Base-by-base conservation (phyloP, 2,113 vertebrate genomes). In the Xiphophorus couchianus region DNA sequence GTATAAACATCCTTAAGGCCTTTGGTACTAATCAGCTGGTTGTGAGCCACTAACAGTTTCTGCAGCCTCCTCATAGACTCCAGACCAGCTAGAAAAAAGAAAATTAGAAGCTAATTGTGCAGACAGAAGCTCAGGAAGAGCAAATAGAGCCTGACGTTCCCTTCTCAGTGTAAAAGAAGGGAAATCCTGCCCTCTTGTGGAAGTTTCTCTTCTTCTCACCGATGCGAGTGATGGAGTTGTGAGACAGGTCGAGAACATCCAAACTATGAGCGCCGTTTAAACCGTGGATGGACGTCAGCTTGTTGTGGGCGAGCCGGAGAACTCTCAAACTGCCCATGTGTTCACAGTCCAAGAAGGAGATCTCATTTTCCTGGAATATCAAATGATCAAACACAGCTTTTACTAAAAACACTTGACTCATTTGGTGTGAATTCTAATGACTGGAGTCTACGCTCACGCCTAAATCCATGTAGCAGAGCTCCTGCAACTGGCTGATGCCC, bases 171-270 rank as follows among this genome's bases (percentile, higher is more conserved):
- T 17, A 70, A 75, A 72, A 66, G n/a, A 64, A 80, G 83, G 67
- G 22, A 65, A 71, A 89, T 72, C 61, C 82, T 90, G 88, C 93
- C 90, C 89, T 84, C 94, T 92, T 37, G 76, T 93, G 93, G 88
- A 74, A 1, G 0, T 44, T 10, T 42, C 25, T 58, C 51, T 58
- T 3, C 9, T 61, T 44, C 96, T 96, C 93, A 99, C 98, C 95
- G 66, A 99, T 94, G 84, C 96, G 95, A 15, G 95, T 96, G 88
- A 99, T 95, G 90, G 86, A 95, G 80, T 99, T 99, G 86, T 96
- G 85, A 1, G 98, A 98, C 42, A 99, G 85, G 80, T 99, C 96
- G 71, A 99, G 95, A 77, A 90, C 87, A 5, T 86, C 88, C 62
- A 99, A 84, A 89, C 95, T 96, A 76, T 82, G 92, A 66, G 95